Evolutionary conservation across 2,113 vertebrate species (phyloP).

Genomic region (Bettongia penicillata): DNA sequence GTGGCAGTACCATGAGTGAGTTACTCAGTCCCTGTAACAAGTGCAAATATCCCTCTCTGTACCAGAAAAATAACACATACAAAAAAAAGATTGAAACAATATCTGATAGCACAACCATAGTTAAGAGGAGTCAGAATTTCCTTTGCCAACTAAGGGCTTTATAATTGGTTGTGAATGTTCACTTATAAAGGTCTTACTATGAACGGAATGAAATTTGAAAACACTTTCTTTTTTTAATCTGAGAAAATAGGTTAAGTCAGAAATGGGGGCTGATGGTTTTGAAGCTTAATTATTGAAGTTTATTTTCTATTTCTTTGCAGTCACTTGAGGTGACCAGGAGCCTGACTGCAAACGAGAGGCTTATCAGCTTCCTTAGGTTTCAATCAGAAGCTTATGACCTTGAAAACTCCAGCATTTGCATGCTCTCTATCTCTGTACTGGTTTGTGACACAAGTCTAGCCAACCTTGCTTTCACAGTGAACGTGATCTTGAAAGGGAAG

Average conservation of each 20-base stretch:
- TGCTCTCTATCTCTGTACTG: background rate
- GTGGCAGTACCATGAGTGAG: constrained; percentile 50
- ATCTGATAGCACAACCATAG: background rate
- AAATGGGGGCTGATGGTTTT: constrained; percentile 3
- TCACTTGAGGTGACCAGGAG: constrained; percentile 18
- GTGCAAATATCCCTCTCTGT: constrained; percentile 45
- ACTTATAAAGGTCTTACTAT: constrained; percentile 1
- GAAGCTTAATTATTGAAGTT: constrained; percentile 3
- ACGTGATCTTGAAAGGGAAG: background rate
- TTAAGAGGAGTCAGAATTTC: constrained; percentile 46
- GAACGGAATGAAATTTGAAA: constrained; percentile 52
- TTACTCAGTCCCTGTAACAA: constrained; percentile 65
- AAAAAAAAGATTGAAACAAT: constrained; percentile 46
- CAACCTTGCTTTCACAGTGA: background rate
- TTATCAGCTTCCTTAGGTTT: constrained; percentile 19
- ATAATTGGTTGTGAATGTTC: constrained; percentile 40
- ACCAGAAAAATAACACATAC: background rate
- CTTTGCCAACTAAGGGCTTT: background rate
- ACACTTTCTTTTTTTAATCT: constrained; percentile 31
- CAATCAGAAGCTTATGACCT: constrained; percentile 41
- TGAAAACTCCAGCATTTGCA: constrained; percentile 27
- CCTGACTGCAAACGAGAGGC: constrained; percentile 31
- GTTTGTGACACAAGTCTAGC: background rate
- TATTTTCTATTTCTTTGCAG: constrained; percentile 26
- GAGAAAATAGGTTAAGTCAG: constrained; percentile 19